Percentiles rank a stretch among this genome's conserved stretches.
phyloP scores from a whole-genome alignment of 2,888 invertebrate genomes.

The Esperia sulphurella region DNA sequence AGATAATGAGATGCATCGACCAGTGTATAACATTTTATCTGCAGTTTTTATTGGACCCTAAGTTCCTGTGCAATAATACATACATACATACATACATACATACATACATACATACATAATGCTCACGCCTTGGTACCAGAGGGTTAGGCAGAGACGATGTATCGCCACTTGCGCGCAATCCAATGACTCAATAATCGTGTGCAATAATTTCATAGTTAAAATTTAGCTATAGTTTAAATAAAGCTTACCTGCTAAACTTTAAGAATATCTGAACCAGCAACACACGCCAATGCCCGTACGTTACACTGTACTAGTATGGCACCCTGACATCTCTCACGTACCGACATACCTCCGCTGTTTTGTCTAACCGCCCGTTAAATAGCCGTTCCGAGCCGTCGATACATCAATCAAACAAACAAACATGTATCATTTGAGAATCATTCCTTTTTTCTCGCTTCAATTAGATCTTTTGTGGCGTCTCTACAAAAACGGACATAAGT shows the following conservation, averaged over 20 bases:
- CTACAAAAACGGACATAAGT: constrained; percentile 55
- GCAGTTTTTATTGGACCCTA: too few species aligned
- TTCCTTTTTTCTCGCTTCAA: constrained; percentile 69
- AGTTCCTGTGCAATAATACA: too few species aligned
- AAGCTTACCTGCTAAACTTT: constrained; percentile 29
- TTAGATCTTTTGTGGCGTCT: constrained; percentile 70
- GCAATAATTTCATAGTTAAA: too few species aligned
- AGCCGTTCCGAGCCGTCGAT: constrained; percentile 68
- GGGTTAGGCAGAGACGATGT: too few species aligned
- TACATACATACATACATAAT: too few species aligned
- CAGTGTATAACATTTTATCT: too few species aligned
- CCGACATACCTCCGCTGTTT: constrained; percentile 57
- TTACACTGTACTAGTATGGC: constrained; percentile 44
- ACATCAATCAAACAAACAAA: constrained; percentile 37
- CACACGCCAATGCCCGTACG: constrained; percentile 40
- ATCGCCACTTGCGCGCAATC: too few species aligned
- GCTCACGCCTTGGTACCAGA: too few species aligned
- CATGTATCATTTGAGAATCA: constrained; percentile 48
- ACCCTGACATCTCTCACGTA: constrained; percentile 54
- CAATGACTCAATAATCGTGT: too few species aligned
- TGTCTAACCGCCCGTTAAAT: constrained; percentile 77
- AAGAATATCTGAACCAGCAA: constrained; percentile 33
- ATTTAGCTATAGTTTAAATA: too few species aligned
- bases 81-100: too few species aligned
- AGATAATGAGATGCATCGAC: too few species aligned